Conservation (phyloP, 2,888 invertebrate genomes). For the Epistrophella euchroma region DNA sequence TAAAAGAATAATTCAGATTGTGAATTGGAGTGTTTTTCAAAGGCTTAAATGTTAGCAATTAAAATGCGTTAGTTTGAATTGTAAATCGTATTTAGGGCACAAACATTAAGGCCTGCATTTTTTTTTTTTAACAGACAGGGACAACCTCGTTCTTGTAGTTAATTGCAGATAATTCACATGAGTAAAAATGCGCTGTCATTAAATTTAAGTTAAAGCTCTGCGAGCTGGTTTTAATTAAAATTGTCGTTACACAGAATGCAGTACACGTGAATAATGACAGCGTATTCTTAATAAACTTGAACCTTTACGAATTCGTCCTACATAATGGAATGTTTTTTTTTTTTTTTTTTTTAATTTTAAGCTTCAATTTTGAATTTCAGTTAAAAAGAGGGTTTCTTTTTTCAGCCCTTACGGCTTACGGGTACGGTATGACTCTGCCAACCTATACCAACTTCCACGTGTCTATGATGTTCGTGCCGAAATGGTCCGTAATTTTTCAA, state of each 20-base stretch:
- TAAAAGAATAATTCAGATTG: neutral
- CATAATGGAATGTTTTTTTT: constrained; percentile 26
- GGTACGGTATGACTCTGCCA: neutral
- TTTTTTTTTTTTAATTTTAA: neutral
- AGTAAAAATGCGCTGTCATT: neutral
- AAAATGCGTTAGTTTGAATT: neutral
- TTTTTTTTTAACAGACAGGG: neutral
- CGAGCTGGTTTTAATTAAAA: constrained; percentile 20
- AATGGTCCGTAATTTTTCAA: constrained; percentile 24
- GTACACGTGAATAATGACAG: neutral
- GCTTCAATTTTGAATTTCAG: neutral
- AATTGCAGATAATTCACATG: neutral
- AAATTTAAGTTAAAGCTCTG: constrained; percentile 3
- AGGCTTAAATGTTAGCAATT: constrained; percentile 5
- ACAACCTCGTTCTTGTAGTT: neutral
- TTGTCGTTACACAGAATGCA: constrained; percentile 1
- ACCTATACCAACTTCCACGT: constrained; percentile 3
- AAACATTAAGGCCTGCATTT: neutral
- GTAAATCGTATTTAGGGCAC: neutral
- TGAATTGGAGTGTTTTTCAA: neutral
- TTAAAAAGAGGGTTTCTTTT: neutral
- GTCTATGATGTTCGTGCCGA: constrained; percentile 16
- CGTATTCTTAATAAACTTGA: constrained; percentile 31
- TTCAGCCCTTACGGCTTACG: neutral
- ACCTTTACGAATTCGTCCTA: constrained; percentile 19